phyloP scores from a whole-genome alignment of 2,888 invertebrate genomes.

The Helleia helle region DNA sequence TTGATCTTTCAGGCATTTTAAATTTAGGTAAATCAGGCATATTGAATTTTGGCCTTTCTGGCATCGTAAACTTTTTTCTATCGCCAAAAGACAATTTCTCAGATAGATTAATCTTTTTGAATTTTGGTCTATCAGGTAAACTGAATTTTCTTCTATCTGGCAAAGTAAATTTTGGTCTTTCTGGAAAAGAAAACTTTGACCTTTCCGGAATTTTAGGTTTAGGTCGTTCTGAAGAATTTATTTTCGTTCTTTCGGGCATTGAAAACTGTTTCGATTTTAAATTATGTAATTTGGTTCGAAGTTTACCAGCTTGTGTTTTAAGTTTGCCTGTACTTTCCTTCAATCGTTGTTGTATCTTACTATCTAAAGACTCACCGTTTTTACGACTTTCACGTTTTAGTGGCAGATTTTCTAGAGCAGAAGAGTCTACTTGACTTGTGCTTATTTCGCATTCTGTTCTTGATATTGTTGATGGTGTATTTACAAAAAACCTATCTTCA shows the following conservation, averaged over 20 bases:
- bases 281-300: slow-evolving; percentile 78
- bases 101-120: slow-evolving; percentile 61
- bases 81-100: slow-evolving; percentile 73
- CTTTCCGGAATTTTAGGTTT: slow-evolving; percentile 74
- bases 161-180: slow-evolving; percentile 71
- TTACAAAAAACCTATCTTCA: slow-evolving; percentile 76
- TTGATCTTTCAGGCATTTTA: slow-evolving; percentile 74
- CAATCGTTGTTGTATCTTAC: slow-evolving; percentile 77
- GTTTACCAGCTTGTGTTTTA: slow-evolving; percentile 80
- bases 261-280: slow-evolving; percentile 76
- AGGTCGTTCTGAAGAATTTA: slow-evolving; percentile 67
- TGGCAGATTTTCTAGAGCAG: slow-evolving; percentile 77
- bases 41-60: slow-evolving; percentile 71
- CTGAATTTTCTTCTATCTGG: slow-evolving; percentile 78
- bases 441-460: slow-evolving; percentile 78
- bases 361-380: slow-evolving; percentile 63
- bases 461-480: slow-evolving; percentile 74
- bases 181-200: slow-evolving; percentile 68
- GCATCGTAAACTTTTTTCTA: slow-evolving; percentile 76
- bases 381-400: slow-evolving; percentile 74
- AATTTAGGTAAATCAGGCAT: slow-evolving; percentile 73
- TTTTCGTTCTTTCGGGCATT: slow-evolving; percentile 71
- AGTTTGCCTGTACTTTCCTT: slow-evolving; percentile 81
- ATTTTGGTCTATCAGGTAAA: slow-evolving; percentile 75
- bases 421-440: slow-evolving; percentile 79